Conservation (phyloP, 2,113 vertebrate genomes). For the Acrocephalus arundinaceus region DNA sequence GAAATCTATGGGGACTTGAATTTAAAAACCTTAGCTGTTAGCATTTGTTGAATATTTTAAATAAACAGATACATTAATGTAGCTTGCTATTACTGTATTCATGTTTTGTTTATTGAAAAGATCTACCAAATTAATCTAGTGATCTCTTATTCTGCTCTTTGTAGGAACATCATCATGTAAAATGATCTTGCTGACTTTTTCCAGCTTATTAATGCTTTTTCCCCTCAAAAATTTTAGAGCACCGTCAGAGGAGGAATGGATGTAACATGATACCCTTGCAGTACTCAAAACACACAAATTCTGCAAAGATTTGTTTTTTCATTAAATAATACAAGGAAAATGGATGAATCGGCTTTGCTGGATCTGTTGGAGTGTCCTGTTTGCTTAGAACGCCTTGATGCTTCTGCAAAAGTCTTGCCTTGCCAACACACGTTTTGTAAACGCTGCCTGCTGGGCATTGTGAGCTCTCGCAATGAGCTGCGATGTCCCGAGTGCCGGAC, state of each 20-base stretch:
- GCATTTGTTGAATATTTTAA: background rate
- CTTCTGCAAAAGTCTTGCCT: conserved; percentile 94
- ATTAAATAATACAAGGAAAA: conserved; percentile 68
- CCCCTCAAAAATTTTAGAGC: conserved; percentile 61
- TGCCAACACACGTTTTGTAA: conserved; percentile 99
- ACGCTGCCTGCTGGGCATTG: conserved; percentile 92
- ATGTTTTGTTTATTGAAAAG: background rate
- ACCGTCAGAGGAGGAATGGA: conserved; percentile 85
- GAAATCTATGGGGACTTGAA: background rate
- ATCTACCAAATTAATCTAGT: background rate
- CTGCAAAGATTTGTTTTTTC: conserved; percentile 40
- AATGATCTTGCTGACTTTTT: background rate
- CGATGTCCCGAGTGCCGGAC: conserved; percentile 96
- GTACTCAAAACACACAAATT: conserved; percentile 21
- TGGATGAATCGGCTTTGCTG: conserved; percentile 96
- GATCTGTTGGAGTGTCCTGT: conserved; percentile 98
- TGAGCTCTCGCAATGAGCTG: conserved; percentile 92
- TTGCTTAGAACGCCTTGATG: conserved; percentile 95
- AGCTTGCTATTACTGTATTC: background rate
- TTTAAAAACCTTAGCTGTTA: background rate
- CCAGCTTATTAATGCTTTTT: background rate
- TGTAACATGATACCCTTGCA: conserved; percentile 85
- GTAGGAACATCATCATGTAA: background rate
- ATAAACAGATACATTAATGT: background rate
- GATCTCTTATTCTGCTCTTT: background rate